Percentiles rank a stretch among this genome's conserved stretches.
phyloP scores from a whole-genome alignment of 2,797 vertebrate species.

The Myiothlypis coronata region DNA sequence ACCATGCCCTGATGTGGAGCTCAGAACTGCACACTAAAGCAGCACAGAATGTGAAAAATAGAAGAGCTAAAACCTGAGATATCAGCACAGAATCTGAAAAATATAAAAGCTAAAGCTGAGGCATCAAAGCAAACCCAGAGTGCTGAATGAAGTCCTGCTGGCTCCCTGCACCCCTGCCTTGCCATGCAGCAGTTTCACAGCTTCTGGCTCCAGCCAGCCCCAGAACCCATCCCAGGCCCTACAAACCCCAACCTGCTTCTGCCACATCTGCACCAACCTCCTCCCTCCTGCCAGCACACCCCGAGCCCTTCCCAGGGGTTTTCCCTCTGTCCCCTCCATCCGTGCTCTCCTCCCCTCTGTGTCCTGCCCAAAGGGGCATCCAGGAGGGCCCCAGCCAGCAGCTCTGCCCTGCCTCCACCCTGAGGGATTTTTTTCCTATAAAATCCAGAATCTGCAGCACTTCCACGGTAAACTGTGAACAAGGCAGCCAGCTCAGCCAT shows the following conservation, averaged over 20 bases:
- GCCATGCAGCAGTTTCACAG: neutral
- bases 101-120: neutral
- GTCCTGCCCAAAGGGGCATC: neutral
- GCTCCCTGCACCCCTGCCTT: neutral
- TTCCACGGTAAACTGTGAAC: neutral
- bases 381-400: neutral
- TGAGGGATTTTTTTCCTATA: neutral
- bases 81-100: neutral
- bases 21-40: no score
- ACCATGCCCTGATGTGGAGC: no score
- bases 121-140: neutral
- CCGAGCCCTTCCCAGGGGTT: neutral
- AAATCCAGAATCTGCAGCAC: neutral
- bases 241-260: neutral
- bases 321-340: accelerated
- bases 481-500: conserved; percentile 1
- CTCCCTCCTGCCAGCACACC: neutral
- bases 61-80: no score
- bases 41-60: no score
- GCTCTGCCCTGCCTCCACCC: neutral
- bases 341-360: accelerated
- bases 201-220: neutral
- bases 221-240: neutral
- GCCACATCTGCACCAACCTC: accelerated
- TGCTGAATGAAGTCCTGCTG: neutral